Evolutionary conservation across 2,113 vertebrate genomes (phyloP), one percentile per base, ranked within the genome.

Genomic region (Eulemur macaco): DNA sequence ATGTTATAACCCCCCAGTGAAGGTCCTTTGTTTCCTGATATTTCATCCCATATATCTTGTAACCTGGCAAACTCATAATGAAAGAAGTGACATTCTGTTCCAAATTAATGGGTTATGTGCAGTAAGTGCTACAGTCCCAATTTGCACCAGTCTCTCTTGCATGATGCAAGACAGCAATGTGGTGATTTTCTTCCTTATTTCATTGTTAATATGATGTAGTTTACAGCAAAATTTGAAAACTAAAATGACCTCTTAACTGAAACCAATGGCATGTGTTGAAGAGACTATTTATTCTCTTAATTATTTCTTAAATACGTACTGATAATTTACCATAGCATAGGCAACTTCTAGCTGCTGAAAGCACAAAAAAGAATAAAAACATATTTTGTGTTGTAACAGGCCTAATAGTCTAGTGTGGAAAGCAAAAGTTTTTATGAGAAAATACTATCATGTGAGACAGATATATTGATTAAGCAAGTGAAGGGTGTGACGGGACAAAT

Each of bases 11-110:
- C 8, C 50, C 89, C 84, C 25, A 90, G 6, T 86, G 93, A 94
- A 95, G 81, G 63, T 42, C 60, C 91, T 89, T 45, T 96, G 52
- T 97, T 97, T 94, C 27, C 63, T 89, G n/a, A 50, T 96, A 87
- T 95, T 97, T 97, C 82, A 97, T 63, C 27, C 11, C 56, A 93
- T 1, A n/a, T 82, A 78, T 82, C 10, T 94, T 96, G 86, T 96
- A 95, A 89, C 68, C 60, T 97, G 56, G 94, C 31, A 96, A 88
- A 96, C 29, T 97, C 8, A 11, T 82, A 96, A 77, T 77, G 84
- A 31, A 97, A 96, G 64, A 96, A 97, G 47, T 74, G 37, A 93
- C 92, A 97, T 87, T 34, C 86, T 82, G 71, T 31, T 2, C 50
- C 91, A 96, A 91, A 39, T 5, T 95, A 95, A 92, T 85, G 34